These are phyloP conservation scores for Allophyes oxyacanthae DNA, from an alignment of 2,888 invertebrate genomes.

Conservation along the genomic window DNA sequence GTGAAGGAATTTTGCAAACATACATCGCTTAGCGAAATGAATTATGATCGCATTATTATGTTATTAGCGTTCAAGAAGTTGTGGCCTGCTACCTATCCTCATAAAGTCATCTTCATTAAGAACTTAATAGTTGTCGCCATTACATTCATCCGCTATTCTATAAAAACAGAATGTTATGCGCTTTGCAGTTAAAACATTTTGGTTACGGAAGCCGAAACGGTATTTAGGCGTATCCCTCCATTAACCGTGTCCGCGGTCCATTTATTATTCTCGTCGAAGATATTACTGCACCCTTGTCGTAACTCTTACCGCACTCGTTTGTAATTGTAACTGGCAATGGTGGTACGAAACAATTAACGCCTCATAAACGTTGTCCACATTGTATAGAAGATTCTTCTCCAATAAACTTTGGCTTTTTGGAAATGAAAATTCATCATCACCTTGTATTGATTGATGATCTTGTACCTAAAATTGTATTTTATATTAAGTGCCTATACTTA, in stretches of 20 bases:
- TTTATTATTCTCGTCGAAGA: slow-evolving; percentile 53
- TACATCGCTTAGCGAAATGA: too few relatives aligned
- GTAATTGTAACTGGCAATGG: slow-evolving; percentile 35
- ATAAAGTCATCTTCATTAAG: too few relatives aligned
- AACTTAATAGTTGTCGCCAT: neutral
- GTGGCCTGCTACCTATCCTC: too few relatives aligned
- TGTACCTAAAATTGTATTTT: too few relatives aligned
- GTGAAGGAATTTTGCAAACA: too few relatives aligned
- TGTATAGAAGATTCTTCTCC: too few relatives aligned
- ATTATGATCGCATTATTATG: too few relatives aligned
- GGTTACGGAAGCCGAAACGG: slow-evolving; percentile 9
- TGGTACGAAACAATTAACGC: slow-evolving; percentile 10
- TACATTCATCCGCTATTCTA: neutral
- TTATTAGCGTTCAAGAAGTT: too few relatives aligned
- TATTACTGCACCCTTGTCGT: slow-evolving; percentile 45
- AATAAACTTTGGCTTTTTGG: too few relatives aligned
- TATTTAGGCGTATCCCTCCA: slow-evolving; percentile 32
- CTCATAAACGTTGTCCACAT: slow-evolving; percentile 14
- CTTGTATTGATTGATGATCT: too few relatives aligned
- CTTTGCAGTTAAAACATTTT: slow-evolving; percentile 11
- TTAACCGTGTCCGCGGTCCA: slow-evolving; percentile 30
- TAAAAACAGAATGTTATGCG: neutral
- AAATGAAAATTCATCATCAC: too few relatives aligned
- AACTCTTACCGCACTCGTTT: slow-evolving; percentile 34
- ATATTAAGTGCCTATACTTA: too few relatives aligned